These are phyloP conservation scores for Salminus brasiliensis DNA, from an alignment of 2,113 vertebrate species.

Conservation along the genomic window DNA sequence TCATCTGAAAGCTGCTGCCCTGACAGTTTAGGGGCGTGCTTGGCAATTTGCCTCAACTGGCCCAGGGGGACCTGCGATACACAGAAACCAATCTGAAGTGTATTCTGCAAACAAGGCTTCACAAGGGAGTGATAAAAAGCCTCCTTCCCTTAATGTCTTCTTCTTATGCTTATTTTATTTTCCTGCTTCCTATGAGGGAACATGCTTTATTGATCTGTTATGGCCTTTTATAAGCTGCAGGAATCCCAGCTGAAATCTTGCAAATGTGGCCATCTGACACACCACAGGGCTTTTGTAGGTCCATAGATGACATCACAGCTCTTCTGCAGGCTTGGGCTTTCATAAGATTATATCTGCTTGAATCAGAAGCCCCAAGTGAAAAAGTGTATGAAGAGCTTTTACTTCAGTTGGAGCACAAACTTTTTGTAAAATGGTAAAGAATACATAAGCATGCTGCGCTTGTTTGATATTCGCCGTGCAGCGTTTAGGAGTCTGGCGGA, in stretches of 20 bases:
- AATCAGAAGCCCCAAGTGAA: background rate
- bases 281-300: background rate
- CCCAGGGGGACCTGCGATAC: slow-evolving; percentile 11
- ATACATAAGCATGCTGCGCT: background rate
- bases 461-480: background rate
- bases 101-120: slow-evolving; percentile 43
- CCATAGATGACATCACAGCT: background rate
- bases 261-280: background rate
- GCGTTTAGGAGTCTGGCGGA: background rate
- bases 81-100: slow-evolving; percentile 38
- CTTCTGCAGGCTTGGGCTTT: background rate
- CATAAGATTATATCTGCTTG: background rate
- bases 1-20: slow-evolving; percentile 61
- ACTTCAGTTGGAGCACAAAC: background rate
- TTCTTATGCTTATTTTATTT: slow-evolving; percentile 4
- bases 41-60: slow-evolving; percentile 31
- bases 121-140: slow-evolving; percentile 37
- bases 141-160: slow-evolving; percentile 4
- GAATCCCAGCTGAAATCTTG: background rate
- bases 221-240: background rate
- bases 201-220: slow-evolving; percentile 32
- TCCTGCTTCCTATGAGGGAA: background rate
- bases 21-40: slow-evolving; percentile 54
- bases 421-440: background rate
- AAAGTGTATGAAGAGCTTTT: background rate